phyloP scores from a whole-genome alignment of 2,888 invertebrate species.

The Atrina japonica region DNA sequence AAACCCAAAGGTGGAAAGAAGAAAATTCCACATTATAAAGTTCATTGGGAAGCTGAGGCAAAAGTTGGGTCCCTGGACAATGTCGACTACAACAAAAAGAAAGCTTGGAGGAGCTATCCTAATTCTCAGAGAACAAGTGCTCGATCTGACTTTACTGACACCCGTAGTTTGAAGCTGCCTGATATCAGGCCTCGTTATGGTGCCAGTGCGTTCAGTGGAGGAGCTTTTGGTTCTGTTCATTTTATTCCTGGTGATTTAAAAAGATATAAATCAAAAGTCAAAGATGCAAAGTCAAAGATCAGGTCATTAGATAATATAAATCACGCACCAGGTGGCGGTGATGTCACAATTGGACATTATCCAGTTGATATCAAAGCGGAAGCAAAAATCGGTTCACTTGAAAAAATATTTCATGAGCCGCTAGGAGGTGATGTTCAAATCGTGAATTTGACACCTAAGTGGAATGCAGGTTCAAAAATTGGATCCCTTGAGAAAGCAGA shows the following conservation, averaged over 20 bases:
- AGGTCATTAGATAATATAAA: conserved; percentile 61
- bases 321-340: conserved; percentile 53
- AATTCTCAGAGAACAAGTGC: conserved; percentile 24
- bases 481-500: conserved; percentile 64
- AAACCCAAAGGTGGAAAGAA: conserved; percentile 54
- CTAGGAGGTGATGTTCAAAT: conserved; percentile 61
- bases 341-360: conserved; percentile 42
- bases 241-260: conserved; percentile 59
- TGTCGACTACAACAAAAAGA: conserved; percentile 46
- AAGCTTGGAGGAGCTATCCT: conserved; percentile 24
- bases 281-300: conserved; percentile 51
- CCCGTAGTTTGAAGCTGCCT: conserved; percentile 42
- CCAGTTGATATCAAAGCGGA: conserved; percentile 58
- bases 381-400: conserved; percentile 61
- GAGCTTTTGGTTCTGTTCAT: conserved; percentile 56
- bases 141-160: conserved; percentile 11
- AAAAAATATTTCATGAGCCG: conserved; percentile 59
- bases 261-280: background rate
- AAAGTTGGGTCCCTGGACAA: conserved; percentile 64
- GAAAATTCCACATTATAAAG: conserved; percentile 59
- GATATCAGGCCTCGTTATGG: conserved; percentile 59
- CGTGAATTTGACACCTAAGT: conserved; percentile 56
- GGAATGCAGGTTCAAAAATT: conserved; percentile 63
- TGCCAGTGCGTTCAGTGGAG: conserved; percentile 57
- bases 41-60: conserved; percentile 62